Evolutionary conservation across 2,888 invertebrate genomes (phyloP).

Genomic region (Tenodera sinensis): DNA sequence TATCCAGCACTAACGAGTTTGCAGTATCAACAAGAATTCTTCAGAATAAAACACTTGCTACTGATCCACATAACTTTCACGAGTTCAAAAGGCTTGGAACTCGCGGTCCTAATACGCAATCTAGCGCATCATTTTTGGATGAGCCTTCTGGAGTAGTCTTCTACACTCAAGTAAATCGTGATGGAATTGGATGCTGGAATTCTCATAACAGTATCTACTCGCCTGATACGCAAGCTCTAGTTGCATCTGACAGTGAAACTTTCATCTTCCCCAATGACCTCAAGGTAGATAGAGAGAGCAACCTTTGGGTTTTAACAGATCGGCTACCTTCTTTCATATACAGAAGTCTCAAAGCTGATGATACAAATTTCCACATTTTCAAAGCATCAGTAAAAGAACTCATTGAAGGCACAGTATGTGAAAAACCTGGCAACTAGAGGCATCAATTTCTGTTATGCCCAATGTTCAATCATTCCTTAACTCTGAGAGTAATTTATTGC

Average conservation of each 20-base stretch:
- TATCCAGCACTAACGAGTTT: conserved; percentile 74
- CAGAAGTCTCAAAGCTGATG: conserved; percentile 53
- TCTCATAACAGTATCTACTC: conserved; percentile 61
- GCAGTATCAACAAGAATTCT: conserved; percentile 66
- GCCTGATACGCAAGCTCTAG: conserved; percentile 66
- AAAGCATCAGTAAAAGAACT: conserved; percentile 65
- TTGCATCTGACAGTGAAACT: conserved; percentile 65
- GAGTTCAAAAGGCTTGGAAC: conserved; percentile 62
- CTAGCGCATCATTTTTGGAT: conserved; percentile 69
- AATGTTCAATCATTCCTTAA: not conserved
- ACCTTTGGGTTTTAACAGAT: conserved; percentile 71
- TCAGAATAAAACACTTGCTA: conserved; percentile 62
- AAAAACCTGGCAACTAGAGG: conserved; percentile 40
- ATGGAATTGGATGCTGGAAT: conserved; percentile 76
- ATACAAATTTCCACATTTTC: conserved; percentile 69
- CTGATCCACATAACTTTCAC: conserved; percentile 36
- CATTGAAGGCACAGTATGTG: conserved; percentile 68
- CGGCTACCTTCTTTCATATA: conserved; percentile 69
- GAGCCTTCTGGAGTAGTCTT: conserved; percentile 68
- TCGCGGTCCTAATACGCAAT: conserved; percentile 68
- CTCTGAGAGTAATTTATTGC: no score
- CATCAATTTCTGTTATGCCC: not conserved
- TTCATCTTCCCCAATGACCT: conserved; percentile 77
- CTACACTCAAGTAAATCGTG: conserved; percentile 69
- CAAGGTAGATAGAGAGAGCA: conserved; percentile 68